phyloP scores from a whole-genome alignment of 2,888 invertebrate species.

The Macrosiphum euphorbiae region DNA sequence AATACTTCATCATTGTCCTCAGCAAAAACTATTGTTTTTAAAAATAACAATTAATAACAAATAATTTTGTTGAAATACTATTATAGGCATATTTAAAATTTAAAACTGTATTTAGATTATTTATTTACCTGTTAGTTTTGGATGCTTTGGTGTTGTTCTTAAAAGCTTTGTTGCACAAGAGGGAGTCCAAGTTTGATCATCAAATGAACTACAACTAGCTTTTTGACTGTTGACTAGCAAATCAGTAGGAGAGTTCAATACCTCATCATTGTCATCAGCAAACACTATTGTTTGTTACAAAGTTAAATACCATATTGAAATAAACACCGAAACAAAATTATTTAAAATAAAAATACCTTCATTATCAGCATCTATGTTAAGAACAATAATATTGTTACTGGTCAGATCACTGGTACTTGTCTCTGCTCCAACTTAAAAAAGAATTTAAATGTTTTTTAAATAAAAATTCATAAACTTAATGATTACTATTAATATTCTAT shows the following conservation, averaged over 20 bases:
- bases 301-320: neutral
- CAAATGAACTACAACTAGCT: neutral
- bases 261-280: neutral
- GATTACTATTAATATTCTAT: neutral
- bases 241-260: neutral
- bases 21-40: too few species aligned
- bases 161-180: constrained; percentile 1
- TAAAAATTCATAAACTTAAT: constrained; percentile 2
- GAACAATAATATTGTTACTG: constrained; percentile 10
- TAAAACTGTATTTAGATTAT: neutral
- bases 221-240: neutral
- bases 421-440: neutral
- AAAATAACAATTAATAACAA: too few species aligned
- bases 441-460: neutral
- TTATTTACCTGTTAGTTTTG: constrained; percentile 2
- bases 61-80: too few species aligned
- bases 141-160: neutral
- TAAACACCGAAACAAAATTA: neutral
- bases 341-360: constrained; percentile 9
- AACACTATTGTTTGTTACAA: neutral
- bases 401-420: neutral
- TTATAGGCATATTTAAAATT: too few species aligned
- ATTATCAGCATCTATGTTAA: neutral
- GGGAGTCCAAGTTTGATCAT: neutral
- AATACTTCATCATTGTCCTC: too few species aligned